Conservation (phyloP, 2,797 vertebrate genomes). For the Paramormyrops hopkinsi region DNA sequence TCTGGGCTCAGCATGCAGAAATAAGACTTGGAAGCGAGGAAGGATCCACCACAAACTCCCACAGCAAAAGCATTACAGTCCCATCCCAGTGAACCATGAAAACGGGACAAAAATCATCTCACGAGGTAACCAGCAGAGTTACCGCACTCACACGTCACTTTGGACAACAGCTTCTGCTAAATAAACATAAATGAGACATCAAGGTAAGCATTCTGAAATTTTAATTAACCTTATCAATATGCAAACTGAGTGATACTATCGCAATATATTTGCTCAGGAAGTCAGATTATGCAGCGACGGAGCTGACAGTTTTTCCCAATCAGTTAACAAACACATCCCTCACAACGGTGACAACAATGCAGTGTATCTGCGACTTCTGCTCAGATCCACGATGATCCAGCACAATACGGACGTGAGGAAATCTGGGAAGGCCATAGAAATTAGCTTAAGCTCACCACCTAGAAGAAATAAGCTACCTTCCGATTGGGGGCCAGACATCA, state of each 20-base stretch:
- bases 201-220: neutral
- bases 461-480: neutral
- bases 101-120: neutral
- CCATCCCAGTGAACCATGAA: neutral
- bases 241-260: neutral
- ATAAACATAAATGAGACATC: neutral
- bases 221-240: neutral
- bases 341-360: neutral
- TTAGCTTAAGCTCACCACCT: neutral
- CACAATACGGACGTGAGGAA: neutral
- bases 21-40: neutral
- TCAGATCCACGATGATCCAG: neutral
- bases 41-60: neutral
- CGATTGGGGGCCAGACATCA: neutral
- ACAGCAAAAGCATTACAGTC: neutral
- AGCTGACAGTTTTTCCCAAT: neutral
- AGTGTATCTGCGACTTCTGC: neutral
- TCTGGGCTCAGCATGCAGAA: neutral
- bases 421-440: neutral
- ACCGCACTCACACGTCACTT: neutral
- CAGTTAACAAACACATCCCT: neutral
- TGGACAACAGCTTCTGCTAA: neutral
- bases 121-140: neutral
- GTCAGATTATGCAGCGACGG: neutral
- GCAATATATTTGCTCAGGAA: neutral